Conservation (phyloP, 2,888 invertebrate species). For the Pycnomerus fuliginosus region DNA sequence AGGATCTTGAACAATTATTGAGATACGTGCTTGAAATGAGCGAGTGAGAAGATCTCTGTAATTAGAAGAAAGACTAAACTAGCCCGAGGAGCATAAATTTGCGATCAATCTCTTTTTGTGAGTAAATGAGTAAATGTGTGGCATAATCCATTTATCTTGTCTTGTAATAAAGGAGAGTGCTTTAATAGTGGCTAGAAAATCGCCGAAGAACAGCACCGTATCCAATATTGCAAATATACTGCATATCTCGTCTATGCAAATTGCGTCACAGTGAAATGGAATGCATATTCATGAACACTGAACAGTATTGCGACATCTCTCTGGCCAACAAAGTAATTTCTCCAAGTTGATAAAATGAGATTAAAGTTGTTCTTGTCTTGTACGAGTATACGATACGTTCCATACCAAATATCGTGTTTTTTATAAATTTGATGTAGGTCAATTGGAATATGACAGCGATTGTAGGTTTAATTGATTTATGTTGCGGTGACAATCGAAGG, state of each 20-base stretch:
- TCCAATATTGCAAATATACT: conserved; percentile 17
- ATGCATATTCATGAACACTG: conserved; percentile 27
- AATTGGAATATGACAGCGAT: conserved; percentile 18
- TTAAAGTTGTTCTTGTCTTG: conserved; percentile 15
- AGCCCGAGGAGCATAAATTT: conserved; percentile 12
- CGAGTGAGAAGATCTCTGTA: conserved; percentile 12
- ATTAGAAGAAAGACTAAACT: conserved; percentile 7
- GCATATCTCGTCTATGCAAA: conserved; percentile 18
- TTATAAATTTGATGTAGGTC: conserved; percentile 16
- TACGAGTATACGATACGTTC: conserved; percentile 1
- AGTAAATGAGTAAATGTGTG: conserved; percentile 20
- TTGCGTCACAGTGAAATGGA: conserved; percentile 18
- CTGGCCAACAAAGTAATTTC: conserved; percentile 25
- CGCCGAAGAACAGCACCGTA: conserved; percentile 9
- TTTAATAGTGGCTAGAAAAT: conserved; percentile 16
- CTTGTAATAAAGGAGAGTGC: conserved; percentile 21
- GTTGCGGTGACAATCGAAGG: conserved; percentile 16
- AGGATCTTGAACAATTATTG: conserved; percentile 20
- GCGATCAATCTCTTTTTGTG: conserved; percentile 16
- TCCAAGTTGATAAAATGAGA: conserved; percentile 13
- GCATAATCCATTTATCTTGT: conserved; percentile 21
- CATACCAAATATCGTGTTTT: conserved; percentile 3
- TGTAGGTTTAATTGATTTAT: conserved; percentile 20
- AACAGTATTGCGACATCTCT: conserved; percentile 24
- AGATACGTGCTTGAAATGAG: conserved; percentile 10